Percentiles rank a stretch among this genome's conserved stretches.
These are phyloP conservation scores for Baronia brevicornis DNA, from an alignment of 2,888 invertebrate species.

Conservation along the genomic window DNA sequence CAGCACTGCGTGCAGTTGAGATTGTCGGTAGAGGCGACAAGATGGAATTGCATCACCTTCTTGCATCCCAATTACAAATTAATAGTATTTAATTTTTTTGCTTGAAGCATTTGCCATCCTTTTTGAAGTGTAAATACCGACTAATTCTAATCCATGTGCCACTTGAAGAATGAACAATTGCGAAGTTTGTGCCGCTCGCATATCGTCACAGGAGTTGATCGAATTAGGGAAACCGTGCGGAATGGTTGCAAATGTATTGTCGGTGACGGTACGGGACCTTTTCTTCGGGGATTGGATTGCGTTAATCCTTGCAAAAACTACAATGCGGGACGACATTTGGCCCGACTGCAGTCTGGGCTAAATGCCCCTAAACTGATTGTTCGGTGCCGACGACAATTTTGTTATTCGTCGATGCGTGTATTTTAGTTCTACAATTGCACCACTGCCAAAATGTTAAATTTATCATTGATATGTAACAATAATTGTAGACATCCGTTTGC, in stretches of 20 bases:
- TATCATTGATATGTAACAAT: too few relatives aligned
- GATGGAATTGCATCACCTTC: not conserved
- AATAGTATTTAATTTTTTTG: slow-evolving; percentile 20
- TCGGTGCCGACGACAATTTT: slow-evolving; percentile 29
- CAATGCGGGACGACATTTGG: slow-evolving; percentile 32
- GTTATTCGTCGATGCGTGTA: slow-evolving; percentile 15
- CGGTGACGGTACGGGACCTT: slow-evolving; percentile 20
- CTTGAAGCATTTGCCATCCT: slow-evolving; percentile 8
- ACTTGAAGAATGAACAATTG: slow-evolving; percentile 30
- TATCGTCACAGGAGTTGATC: slow-evolving; percentile 35
- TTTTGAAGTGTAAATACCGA: slow-evolving; percentile 24
- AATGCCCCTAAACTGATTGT: slow-evolving; percentile 32
- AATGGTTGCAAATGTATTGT: slow-evolving; percentile 34
- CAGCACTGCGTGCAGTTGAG: too few relatives aligned
- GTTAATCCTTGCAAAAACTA: slow-evolving; percentile 47
- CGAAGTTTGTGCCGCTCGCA: slow-evolving; percentile 17
- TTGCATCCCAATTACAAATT: not conserved
- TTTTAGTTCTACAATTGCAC: too few relatives aligned
- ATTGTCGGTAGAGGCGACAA: too few relatives aligned
- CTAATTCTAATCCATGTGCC: slow-evolving; percentile 36
- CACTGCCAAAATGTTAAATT: too few relatives aligned
- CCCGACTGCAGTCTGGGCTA: slow-evolving; percentile 34
- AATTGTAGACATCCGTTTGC: too few relatives aligned
- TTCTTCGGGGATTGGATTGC: slow-evolving; percentile 46
- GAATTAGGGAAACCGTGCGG: slow-evolving; percentile 32